These are phyloP conservation scores for Penaeus monodon DNA, from an alignment of 2,888 invertebrate genomes.

Conservation along the genomic window DNA sequence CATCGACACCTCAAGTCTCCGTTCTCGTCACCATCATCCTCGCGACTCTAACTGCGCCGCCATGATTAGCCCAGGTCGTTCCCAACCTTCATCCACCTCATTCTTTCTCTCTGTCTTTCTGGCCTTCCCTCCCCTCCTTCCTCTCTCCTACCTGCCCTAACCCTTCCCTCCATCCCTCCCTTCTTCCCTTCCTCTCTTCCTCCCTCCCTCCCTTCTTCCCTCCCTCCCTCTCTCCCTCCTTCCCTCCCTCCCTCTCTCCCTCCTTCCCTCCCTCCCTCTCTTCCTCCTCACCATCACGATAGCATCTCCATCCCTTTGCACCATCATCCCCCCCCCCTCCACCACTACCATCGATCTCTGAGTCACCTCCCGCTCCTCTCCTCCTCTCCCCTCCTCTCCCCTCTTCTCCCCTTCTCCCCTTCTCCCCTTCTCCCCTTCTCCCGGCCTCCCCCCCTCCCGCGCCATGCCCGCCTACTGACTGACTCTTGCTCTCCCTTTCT, in stretches of 20 bases:
- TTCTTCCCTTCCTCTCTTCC: not conserved
- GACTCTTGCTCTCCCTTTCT: no score
- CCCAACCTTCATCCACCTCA: no score
- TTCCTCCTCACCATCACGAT: not conserved
- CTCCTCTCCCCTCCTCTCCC: not conserved
- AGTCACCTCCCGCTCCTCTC: not conserved
- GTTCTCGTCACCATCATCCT: not conserved
- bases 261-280: not conserved
- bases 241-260: not conserved
- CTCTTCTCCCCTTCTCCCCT: no score
- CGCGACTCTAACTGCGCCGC: no score
- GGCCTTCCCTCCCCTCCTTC: not conserved
- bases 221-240: not conserved
- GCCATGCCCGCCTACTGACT: no score
- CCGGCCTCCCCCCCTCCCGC: not conserved
- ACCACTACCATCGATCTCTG: not conserved
- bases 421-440: not conserved
- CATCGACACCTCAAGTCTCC: no score
- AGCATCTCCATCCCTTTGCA: not conserved
- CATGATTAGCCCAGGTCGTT: no score
- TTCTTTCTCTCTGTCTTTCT: not conserved
- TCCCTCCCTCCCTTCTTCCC: not conserved
- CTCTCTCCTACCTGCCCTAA: not conserved
- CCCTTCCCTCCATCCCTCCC: not conserved
- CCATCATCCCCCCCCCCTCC: not conserved